Evolutionary conservation across 2,797 vertebrate genomes (phyloP).

Genomic region (Pseudochromis fuscus): DNA sequence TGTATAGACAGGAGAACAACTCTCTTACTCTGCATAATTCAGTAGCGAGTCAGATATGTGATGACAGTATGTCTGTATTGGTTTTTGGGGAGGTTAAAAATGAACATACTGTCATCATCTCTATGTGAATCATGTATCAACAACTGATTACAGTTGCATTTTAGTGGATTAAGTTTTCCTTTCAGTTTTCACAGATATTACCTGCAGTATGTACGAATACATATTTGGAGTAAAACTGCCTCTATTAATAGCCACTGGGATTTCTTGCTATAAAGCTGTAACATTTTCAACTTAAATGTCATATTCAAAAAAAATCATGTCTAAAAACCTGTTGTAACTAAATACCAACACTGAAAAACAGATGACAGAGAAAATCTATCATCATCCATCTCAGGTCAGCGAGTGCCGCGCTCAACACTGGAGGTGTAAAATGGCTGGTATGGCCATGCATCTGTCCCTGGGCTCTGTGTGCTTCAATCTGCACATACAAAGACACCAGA

Average conservation of each 20-base stretch:
- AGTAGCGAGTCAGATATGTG: conserved; percentile 4
- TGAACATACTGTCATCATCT: neutral
- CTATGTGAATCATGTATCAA: neutral
- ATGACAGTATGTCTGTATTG: conserved; percentile 5
- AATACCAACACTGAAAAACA: conserved; percentile 9
- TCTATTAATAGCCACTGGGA: neutral
- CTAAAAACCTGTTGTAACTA: neutral
- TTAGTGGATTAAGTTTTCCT: neutral
- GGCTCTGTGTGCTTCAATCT: conserved; percentile 47
- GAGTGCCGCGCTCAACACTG: conserved; percentile 58
- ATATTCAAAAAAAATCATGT: conserved; percentile 10
- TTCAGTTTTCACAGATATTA: neutral
- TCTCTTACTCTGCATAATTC: conserved; percentile 26
- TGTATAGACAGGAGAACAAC: neutral
- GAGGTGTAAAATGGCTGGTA: conserved; percentile 85
- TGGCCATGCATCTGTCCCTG: conserved; percentile 75
- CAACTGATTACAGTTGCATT: neutral
- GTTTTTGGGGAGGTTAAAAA: neutral
- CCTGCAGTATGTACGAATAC: too few species aligned
- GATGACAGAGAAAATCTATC: conserved; percentile 57
- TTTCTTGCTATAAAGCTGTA: neutral
- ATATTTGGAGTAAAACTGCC: too few species aligned
- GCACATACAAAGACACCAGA: conserved; percentile 46
- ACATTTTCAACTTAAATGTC: neutral
- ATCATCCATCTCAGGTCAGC: conserved; percentile 81